Base-by-base conservation (phyloP, 2,113 vertebrate genomes). In the Rhynchopsitta pachyrhyncha region DNA sequence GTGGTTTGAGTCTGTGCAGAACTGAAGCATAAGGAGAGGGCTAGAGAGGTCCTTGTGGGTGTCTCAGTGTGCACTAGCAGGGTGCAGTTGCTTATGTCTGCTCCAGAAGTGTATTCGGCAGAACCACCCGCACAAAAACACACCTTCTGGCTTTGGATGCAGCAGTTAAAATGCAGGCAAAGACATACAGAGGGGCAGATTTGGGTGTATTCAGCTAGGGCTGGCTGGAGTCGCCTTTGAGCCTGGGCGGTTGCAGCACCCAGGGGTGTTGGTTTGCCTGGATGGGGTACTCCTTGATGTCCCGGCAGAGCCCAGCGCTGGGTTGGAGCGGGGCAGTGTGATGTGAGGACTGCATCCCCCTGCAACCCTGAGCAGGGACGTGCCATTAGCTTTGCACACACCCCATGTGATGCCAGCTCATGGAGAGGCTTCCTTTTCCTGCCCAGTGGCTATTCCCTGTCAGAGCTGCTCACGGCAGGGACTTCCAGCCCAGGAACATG, bases 311-410 rank as follows among this genome's bases (percentile, higher is more conserved):
- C 6, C 1, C 60, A 50, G 59, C 20, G 27, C 53, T 35, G 41
- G 28, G 74, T 17, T 10, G 20, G 33, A 63, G 39, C 1, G 0
- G 17, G 25, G 69, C 16, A 35, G 13, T 2, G 20, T 2, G 6
- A 13, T n/a, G 33, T 59, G 55, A 22, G 39, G 7, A 8, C 24
- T 44, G 73, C 42, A 19, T 12, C 39, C 63, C 17, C 35, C n/a
- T 0, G 1, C 47, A 0, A 0, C 29, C 27, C n/a, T 23, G 49
- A 71, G 63, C 79, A 71, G 9, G 13, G 57, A 76, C 3, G 0
- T 62, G 69, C 29, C 0, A 0, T 66, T 82, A 69, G 47, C 64
- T 86, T 69, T 86, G 62, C 70, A 52, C 0, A 0, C 10, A 19
- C 39, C 31, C 6, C 0, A 17, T 42, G 47, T 22, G 35, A 28